phyloP scores from a whole-genome alignment of 2,797 vertebrate species.

The Oceanodroma leucorhoa region DNA sequence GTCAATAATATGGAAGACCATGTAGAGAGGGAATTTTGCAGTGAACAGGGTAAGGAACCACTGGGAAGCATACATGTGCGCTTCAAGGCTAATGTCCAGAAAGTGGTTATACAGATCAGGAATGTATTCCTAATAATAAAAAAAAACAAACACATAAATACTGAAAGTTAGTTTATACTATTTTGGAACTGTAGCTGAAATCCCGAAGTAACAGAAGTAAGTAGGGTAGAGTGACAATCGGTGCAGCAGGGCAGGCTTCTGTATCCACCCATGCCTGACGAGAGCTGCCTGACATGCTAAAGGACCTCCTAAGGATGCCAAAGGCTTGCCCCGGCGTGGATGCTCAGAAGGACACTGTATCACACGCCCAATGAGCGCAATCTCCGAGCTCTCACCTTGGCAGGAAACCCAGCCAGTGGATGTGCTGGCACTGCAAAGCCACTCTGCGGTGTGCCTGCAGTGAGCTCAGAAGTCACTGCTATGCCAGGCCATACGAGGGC shows the following conservation, averaged over 20 bases:
- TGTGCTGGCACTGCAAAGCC: not conserved
- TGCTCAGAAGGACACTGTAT: not conserved
- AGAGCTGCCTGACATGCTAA: accelerated
- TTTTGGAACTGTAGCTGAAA: not conserved
- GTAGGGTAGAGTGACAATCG: not conserved
- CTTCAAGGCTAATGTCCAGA: constrained; percentile 94
- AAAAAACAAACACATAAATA: not conserved
- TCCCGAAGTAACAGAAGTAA: not conserved
- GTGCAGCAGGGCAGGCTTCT: not conserved
- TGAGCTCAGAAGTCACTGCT: not conserved
- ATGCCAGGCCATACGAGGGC: accelerated
- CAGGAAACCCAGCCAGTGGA: not conserved
- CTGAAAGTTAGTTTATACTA: not conserved
- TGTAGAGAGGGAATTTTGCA: constrained; percentile 98
- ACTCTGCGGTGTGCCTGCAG: not conserved
- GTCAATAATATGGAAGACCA: constrained; percentile 99
- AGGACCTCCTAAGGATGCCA: not conserved
- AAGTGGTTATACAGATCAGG: constrained; percentile 97
- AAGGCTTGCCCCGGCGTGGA: not conserved
- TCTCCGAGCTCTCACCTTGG: not conserved
- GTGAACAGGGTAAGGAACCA: constrained; percentile 99
- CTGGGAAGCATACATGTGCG: constrained; percentile 99
- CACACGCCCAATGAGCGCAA: not conserved
- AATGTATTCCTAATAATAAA: constrained; percentile 86
- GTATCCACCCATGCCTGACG: not conserved